Evolutionary conservation across 2,797 vertebrate species (phyloP), one percentile per base, ranked within the genome.

Genomic region (Protonibea diacanthus): DNA sequence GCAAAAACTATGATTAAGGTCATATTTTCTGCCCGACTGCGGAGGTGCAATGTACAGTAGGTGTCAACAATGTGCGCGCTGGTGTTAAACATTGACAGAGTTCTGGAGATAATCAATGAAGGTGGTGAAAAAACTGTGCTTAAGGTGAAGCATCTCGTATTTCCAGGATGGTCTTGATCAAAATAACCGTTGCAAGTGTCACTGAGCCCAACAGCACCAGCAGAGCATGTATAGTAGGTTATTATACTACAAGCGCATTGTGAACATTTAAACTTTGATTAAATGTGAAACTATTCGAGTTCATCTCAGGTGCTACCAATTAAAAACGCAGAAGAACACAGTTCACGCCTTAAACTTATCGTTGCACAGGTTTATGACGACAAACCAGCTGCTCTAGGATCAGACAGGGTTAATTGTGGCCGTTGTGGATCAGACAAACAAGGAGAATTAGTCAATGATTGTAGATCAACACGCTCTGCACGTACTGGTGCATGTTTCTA

Each of bases 61-160:
- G 58, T 83, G 78, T 17, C 59, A 77, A 33, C 17, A 63, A 59
- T 0, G 0, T 33, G 25, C 15, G 1, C 9, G 20, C 21, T 11
- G 10, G n/a, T n/a, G 86, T 90, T 80, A 92, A 89, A 85, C 76
- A 92, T 90, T 91, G 71, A 90, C 86, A 77, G 51, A 21, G 53
- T 45, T 27, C 33, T 29, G 75, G 27, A 80, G 64, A 71, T 44
- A 44, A 58, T 45, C 56, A 52, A 20, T 78, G 21, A 48, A 52
- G 60, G 17, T 33, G 38, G 51, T 47, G 64, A 25, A n/a, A 70
- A 57, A 57, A 48, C 4, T 8, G 51, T 25, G n/a, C 6, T 63
- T 23, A 45, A 51, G 10, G 33, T 53, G 8, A 15, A 57, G 29
- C 1, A 17, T 40, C 10, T n/a, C 5, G 10, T 48, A 3, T 69